Evolutionary conservation across 2,113 vertebrate species (phyloP), one percentile per base, ranked within the genome.

Genomic region (Nothobranchius furzeri): DNA sequence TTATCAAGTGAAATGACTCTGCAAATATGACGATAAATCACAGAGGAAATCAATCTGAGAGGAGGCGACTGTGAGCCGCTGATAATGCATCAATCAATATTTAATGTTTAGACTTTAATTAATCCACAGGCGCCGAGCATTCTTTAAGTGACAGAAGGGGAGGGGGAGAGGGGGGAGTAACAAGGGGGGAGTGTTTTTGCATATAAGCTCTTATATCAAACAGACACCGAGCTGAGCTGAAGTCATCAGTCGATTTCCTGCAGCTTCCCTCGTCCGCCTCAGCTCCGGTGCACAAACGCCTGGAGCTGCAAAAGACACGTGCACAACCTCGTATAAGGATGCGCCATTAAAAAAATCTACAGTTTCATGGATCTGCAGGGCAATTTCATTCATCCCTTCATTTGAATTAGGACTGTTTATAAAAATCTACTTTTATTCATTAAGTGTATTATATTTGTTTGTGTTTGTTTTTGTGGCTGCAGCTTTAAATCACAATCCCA

Each of bases 71-170:
- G 97, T 94, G 94, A 94, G 93, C 87, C 84, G 91, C 97, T 98
- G 98, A 99, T 99, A 99, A 98, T 99, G 96, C 96, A 98, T 99
- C 97, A 98, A 99, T 99, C 98, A 99, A 99, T 99, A 99, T 98
- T 99, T 99, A 99, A 98, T 98, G 98, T 98, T 98, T 98, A 95
- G 95, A 95, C 96, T 98, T 99, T 98, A 99, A 98, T 99, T 98
- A 99, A 99, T 98, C 96, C 95, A 93, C 94, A 94, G 93, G 83
- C 88, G 85, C 94, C 93, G 93, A 95, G 96, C 96, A 96, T 97
- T 97, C 96, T 96, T 95, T 96, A 96, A 95, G 95, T 98, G 95
- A 96, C 96, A 96, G 94, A 92, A 84, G 85, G 83, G 82, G 81
- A 75, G 78, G 73, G 43, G 79, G 79, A 78, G 74, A 69, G 83